Evolutionary conservation across 2,888 invertebrate species (phyloP).

Genomic region (Rapana venosa): DNA sequence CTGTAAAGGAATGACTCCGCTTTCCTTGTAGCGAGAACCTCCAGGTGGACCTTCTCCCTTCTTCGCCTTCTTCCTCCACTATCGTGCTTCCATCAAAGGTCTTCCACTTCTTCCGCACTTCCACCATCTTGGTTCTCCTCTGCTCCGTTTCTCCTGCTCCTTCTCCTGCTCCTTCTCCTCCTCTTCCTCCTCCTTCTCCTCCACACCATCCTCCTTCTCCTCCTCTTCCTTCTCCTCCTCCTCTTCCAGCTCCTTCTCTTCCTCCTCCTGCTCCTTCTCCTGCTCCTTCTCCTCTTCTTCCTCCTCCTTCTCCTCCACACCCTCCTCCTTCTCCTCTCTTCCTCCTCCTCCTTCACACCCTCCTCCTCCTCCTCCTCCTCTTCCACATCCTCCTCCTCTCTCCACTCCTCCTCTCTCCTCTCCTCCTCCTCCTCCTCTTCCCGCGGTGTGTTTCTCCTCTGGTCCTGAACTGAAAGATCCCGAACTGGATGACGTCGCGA

Average conservation of each 20-base stretch:
- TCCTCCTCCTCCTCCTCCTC: conserved; percentile 2
- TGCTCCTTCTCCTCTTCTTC: background rate
- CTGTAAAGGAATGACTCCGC: conserved; percentile 24
- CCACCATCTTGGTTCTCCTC: background rate
- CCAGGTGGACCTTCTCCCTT: background rate
- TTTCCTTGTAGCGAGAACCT: conserved; percentile 19
- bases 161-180: background rate
- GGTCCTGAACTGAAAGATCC: conserved; percentile 1
- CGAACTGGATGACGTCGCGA: background rate
- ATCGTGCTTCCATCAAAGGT: conserved; percentile 18
- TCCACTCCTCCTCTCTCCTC: background rate
- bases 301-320: background rate
- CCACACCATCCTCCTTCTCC: background rate
- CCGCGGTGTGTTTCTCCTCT: background rate
- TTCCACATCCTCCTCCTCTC: background rate
- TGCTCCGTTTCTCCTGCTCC: background rate
- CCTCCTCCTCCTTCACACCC: background rate
- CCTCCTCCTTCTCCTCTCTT: background rate
- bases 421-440: conserved; percentile 10
- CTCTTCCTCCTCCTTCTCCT: background rate
- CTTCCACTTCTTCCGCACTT: conserved; percentile 18
- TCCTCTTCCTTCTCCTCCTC: background rate
- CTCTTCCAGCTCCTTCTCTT: background rate
- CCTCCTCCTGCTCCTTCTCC: no score
- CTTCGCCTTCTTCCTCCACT: conserved; percentile 1